Base-by-base conservation (phyloP, 2,113 vertebrate species). In the Syrmaticus mikado region DNA sequence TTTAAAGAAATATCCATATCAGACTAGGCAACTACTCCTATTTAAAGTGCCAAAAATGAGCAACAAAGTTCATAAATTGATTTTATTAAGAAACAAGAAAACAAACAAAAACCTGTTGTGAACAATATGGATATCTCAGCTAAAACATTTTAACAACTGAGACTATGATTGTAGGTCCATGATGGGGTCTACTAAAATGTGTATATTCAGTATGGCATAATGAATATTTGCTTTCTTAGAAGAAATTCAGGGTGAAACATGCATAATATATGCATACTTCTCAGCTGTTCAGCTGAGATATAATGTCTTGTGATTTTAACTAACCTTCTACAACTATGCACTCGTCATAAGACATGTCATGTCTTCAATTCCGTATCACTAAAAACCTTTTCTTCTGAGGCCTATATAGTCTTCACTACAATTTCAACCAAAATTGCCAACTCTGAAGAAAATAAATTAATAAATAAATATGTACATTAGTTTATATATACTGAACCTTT, bases 161-260 rank as follows among this genome's bases (percentile, higher is more conserved):
- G 13, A 48, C n/a, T 1, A 11, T 43, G 11, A n/a, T 1, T 25
- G 18, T 38, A 57, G 11, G 9, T n/a, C 30, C 3, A 6, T 6
- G 8, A 8, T 27, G 4, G 11, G 3, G 12, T 72, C 12, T 60
- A 55, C 43, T 12, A 2, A 13, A 5, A 40, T 40, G 25, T 43
- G 40, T 9, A 66, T 32, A 21, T 66, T 43, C 40, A 20, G 27
- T 14, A 50, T 67, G 19, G 46, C 4, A 21, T 8, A 6, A 53
- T 61, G 32, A 38, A 32, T 40, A 5, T 30, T 43, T 3, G 32
- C 8, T 28, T 61, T 67, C 20, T 58, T 30, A 43, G 24, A 67
- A 62, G 21, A 71, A 71, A 77, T 52, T 83, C 48, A 46, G 13
- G 50, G 13, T 3, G 62, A 77, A 86, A 19, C 10, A 19, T 50